Percentiles rank a stretch among this genome's conserved stretches.
phyloP scores from a whole-genome alignment of 2,888 invertebrate genomes.

The Lasioglossum vierecki region DNA sequence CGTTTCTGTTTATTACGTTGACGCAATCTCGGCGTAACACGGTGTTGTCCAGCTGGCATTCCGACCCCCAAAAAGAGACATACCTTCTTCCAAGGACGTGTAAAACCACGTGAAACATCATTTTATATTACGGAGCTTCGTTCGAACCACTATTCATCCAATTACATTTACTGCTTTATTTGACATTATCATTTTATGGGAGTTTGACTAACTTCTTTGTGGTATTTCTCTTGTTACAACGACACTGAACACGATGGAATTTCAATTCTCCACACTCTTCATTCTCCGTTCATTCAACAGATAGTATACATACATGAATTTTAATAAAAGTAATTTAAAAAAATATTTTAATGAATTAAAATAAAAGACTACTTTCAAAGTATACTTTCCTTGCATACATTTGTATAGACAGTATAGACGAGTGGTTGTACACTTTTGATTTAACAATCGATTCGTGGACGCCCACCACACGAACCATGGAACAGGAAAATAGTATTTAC shows the following conservation, averaged over 20 bases:
- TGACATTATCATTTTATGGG: too few relatives aligned
- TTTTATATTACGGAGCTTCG: not conserved
- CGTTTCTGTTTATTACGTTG: not conserved
- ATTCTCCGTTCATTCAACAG: too few relatives aligned
- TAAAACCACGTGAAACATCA: not conserved
- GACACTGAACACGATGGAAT: too few relatives aligned
- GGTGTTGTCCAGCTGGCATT: not conserved
- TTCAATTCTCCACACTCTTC: too few relatives aligned
- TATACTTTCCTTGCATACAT: too few relatives aligned
- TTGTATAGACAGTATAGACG: not conserved
- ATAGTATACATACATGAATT: too few relatives aligned
- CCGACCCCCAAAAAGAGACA: not conserved
- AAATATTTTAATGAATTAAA: too few relatives aligned
- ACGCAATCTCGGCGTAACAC: not conserved
- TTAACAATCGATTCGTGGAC: not conserved
- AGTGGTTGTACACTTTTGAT: not conserved
- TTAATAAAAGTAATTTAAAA: too few relatives aligned
- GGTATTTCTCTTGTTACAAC: too few relatives aligned
- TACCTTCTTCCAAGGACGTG: not conserved
- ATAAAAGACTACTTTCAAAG: too few relatives aligned
- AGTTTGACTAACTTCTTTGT: too few relatives aligned
- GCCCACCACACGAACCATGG: not conserved
- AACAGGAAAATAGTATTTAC: not conserved
- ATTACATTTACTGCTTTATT: too few relatives aligned
- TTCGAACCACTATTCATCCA: not conserved